Conservation (phyloP, 2,797 vertebrate genomes). For the Mergus octosetaceus region DNA sequence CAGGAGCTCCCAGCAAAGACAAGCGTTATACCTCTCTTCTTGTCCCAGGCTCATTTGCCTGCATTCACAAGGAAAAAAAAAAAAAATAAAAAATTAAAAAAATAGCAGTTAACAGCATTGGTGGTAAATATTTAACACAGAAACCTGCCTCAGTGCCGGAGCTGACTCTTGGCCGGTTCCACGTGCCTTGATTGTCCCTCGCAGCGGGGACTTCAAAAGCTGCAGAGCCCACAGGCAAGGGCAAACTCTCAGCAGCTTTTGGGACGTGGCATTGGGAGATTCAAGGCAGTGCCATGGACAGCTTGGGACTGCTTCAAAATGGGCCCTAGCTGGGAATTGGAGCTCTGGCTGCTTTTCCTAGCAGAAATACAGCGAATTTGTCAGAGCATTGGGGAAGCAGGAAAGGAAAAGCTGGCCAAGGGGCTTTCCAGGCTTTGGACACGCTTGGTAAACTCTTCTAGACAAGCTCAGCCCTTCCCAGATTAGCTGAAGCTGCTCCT, state of each 20-base stretch:
- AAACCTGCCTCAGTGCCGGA: neutral
- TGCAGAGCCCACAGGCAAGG: neutral
- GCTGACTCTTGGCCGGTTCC: neutral
- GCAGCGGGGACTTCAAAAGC: accelerated
- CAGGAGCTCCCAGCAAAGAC: neutral
- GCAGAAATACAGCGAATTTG: neutral
- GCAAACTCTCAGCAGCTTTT: neutral
- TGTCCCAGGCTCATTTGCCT: neutral
- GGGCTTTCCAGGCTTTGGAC: neutral
- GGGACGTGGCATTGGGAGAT: no score
- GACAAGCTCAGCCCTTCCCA: neutral
- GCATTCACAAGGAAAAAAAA: neutral
- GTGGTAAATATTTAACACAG: neutral
- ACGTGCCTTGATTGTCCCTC: neutral
- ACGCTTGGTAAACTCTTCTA: neutral
- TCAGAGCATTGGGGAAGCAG: neutral
- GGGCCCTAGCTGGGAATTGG: accelerated
- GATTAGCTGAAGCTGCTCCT: neutral
- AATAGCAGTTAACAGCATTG: neutral
- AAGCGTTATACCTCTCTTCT: neutral
- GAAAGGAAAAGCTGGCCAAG: neutral
- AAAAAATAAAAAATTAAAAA: neutral
- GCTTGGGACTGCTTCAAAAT: accelerated
- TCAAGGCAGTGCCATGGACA: accelerated
- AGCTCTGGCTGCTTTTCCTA: neutral